Conservation (phyloP, 1,140 invertebrate species). For the Drosophila suzukii region DNA sequence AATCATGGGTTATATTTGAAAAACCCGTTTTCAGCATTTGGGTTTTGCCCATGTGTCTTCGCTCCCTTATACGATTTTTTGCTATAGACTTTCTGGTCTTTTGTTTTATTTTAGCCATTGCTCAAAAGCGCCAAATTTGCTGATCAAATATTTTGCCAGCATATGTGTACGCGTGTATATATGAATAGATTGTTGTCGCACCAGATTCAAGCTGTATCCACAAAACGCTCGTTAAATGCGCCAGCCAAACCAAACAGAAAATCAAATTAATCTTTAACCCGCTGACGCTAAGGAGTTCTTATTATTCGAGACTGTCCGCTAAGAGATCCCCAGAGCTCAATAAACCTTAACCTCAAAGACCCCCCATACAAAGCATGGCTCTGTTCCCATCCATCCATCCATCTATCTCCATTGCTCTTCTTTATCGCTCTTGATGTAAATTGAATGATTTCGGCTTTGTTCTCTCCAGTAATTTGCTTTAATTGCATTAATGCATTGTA, state of each 20-base stretch:
- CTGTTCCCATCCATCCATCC: constrained; percentile 27
- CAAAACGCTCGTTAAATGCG: constrained; percentile 13
- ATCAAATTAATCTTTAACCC: constrained; percentile 38
- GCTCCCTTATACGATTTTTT: constrained; percentile 6
- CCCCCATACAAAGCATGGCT: constrained; percentile 33
- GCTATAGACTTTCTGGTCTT: constrained; percentile 1
- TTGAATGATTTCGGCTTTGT: constrained; percentile 51
- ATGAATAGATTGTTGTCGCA: constrained; percentile 29
- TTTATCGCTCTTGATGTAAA: constrained; percentile 43
- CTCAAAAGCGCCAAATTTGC: constrained; percentile 32
- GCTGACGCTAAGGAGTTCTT: constrained; percentile 18
- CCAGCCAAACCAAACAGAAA: constrained; percentile 5
- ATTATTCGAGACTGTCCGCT: background rate
- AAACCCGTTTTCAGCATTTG: constrained; percentile 22
- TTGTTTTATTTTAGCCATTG: constrained; percentile 11
- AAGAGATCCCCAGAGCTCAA: constrained; percentile 8
- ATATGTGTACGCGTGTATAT: constrained; percentile 40
- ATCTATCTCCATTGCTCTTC: constrained; percentile 5
- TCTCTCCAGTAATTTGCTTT: constrained; percentile 34
- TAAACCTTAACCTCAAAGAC: constrained; percentile 44
- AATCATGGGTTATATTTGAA: constrained; percentile 4
- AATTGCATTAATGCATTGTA: constrained; percentile 40
- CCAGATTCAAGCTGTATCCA: constrained; percentile 42
- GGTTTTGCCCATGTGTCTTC: constrained; percentile 6
- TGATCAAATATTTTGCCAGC: constrained; percentile 54